These are phyloP conservation scores for Labeo calbasu DNA, from an alignment of 2,797 vertebrate species.

Conservation along the genomic window DNA sequence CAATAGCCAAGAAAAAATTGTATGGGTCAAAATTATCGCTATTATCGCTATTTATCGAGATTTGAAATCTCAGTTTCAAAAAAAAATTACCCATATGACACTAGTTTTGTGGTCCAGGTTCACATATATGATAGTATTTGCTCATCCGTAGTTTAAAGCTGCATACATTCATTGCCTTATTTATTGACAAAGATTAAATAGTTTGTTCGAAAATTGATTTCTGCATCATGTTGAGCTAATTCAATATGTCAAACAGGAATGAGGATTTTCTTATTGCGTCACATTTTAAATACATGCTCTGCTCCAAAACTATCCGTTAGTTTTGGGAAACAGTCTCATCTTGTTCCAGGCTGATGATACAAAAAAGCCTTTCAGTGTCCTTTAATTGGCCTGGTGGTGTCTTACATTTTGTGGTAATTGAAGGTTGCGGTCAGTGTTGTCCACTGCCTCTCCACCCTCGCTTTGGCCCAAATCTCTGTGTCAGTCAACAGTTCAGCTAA, in stretches of 20 bases:
- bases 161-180: background rate
- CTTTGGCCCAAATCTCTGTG: conserved; percentile 28
- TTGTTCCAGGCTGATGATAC: conserved; percentile 5
- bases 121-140: background rate
- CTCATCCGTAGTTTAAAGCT: background rate
- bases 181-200: background rate
- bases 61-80: no score
- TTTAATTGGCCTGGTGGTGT: conserved; percentile 55
- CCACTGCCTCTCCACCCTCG: conserved; percentile 11
- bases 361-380: conserved; percentile 43
- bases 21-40: no score
- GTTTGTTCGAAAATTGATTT: background rate
- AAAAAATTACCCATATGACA: no score
- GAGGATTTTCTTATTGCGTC: background rate
- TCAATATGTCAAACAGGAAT: conserved; percentile 7
- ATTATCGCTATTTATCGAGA: no score
- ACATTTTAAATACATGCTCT: background rate
- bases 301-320: conserved; percentile 9
- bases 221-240: background rate
- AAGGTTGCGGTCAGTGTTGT: conserved; percentile 37
- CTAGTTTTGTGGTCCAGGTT: no score
- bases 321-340: conserved; percentile 17
- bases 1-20: no score
- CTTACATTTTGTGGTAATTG: conserved; percentile 55
- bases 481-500: conserved; percentile 65